These are phyloP conservation scores for Cataglyphis cursor DNA, from an alignment of 2,888 invertebrate species.

Conservation along the genomic window DNA sequence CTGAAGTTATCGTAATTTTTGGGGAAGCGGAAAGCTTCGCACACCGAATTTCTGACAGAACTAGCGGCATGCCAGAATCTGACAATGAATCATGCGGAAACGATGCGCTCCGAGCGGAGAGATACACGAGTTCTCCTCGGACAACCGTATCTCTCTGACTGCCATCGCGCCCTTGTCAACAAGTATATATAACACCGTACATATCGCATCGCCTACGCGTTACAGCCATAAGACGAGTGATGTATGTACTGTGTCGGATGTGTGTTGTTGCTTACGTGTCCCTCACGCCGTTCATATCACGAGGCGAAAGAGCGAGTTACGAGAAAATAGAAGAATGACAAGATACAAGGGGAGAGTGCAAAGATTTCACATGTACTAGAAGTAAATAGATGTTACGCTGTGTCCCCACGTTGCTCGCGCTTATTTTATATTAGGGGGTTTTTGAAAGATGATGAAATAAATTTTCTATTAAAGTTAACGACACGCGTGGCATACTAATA, in stretches of 20 bases:
- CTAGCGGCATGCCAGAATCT: conserved; percentile 44
- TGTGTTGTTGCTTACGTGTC: not conserved
- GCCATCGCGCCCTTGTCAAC: conserved; percentile 44
- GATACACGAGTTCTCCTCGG: conserved; percentile 19
- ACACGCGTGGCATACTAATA: not conserved
- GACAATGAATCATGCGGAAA: conserved; percentile 47
- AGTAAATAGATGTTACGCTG: not conserved
- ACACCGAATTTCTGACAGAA: not conserved
- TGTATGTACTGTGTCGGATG: not conserved
- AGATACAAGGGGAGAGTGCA: not conserved
- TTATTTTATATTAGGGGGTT: not conserved
- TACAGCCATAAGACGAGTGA: conserved; percentile 19
- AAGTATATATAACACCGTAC: conserved; percentile 29
- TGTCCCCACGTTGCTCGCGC: not conserved
- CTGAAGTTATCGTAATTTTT: not conserved
- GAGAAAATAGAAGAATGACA: not conserved
- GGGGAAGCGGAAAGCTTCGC: not conserved
- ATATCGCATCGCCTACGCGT: conserved; percentile 4
- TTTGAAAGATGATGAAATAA: not conserved
- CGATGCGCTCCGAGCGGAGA: conserved; percentile 27
- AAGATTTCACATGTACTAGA: not conserved
- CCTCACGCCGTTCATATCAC: not conserved
- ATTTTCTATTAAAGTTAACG: not conserved
- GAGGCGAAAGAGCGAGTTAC: not conserved
- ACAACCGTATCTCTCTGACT: conserved; percentile 37